A percentile compares a stretch with the other conserved stretches of the same genome.
Evolutionary conservation across 2,113 vertebrate genomes (phyloP).

Genomic region (Ophthalmolycus amberensis): DNA sequence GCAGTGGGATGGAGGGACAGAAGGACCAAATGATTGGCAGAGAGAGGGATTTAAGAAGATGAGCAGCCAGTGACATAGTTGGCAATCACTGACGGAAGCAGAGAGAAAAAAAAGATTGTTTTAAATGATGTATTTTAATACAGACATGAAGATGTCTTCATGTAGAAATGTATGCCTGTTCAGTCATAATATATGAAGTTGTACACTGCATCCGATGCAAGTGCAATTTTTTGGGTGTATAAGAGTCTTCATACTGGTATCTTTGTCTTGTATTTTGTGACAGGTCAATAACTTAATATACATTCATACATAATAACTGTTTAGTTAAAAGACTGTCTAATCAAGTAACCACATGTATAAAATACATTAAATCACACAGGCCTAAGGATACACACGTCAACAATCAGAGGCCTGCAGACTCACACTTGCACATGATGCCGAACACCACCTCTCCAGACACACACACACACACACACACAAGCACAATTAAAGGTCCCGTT

Average conservation of each 20-base stretch:
- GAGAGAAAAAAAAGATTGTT: constrained; percentile 5
- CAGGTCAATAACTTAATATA: background rate
- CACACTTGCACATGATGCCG: constrained; percentile 33
- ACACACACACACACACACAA: constrained; percentile 57
- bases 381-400: constrained; percentile 26
- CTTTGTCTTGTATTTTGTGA: background rate
- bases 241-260: background rate
- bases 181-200: constrained; percentile 17
- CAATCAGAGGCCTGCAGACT: constrained; percentile 45
- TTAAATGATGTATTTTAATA: constrained; percentile 17
- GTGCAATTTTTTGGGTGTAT: background rate
- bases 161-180: background rate
- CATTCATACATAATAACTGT: background rate
- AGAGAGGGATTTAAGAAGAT: constrained; percentile 53
- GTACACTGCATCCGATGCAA: background rate
- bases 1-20: constrained; percentile 51
- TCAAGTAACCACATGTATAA: constrained; percentile 18
- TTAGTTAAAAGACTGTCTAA: background rate
- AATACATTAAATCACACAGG: constrained; percentile 12
- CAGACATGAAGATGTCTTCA: background rate
- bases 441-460: constrained; percentile 44
- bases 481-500: constrained; percentile 75
- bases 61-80: constrained; percentile 20
- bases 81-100: constrained; percentile 37
- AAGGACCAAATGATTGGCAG: constrained; percentile 36